Evolutionary conservation across 1,140 invertebrate genomes (phyloP).

Genomic region (Cylas formicarius): DNA sequence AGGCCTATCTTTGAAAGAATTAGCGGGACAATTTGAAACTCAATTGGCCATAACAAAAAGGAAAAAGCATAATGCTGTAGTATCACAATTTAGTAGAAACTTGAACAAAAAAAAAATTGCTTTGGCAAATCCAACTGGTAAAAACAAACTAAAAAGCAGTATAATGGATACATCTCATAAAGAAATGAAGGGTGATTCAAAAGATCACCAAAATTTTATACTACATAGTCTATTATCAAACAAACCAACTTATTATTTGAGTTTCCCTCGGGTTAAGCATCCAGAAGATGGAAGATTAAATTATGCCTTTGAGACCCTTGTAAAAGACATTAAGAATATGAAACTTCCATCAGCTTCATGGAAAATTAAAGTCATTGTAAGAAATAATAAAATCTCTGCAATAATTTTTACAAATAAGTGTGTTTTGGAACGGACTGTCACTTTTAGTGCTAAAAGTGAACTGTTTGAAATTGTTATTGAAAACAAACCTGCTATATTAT

Average conservation of each 20-base stretch:
- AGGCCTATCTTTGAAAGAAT: constrained; percentile 11
- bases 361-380: constrained; percentile 28
- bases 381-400: constrained; percentile 21
- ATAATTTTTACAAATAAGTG: constrained; percentile 26
- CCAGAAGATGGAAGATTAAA: constrained; percentile 20
- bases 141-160: neutral
- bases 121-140: neutral
- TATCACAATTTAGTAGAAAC: constrained; percentile 12
- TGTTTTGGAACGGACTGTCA: constrained; percentile 21
- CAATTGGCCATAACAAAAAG: constrained; percentile 14
- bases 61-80: constrained; percentile 11
- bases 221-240: constrained; percentile 19
- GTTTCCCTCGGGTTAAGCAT: constrained; percentile 11
- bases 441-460: constrained; percentile 22
- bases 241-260: constrained; percentile 18
- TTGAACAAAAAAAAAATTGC: constrained; percentile 17
- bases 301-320: constrained; percentile 22
- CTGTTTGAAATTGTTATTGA: constrained; percentile 21
- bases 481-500: constrained; percentile 21
- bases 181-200: too few relatives aligned
- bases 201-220: too few relatives aligned
- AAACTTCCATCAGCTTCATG: constrained; percentile 24
- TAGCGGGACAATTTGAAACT: constrained; percentile 8
- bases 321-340: constrained; percentile 27
- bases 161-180: neutral